Percentiles rank a stretch among this genome's conserved stretches.
These are phyloP conservation scores for Strongylocentrotus purpuratus DNA, from an alignment of 35 echinoderm and acorn worm species.

Conservation along the genomic window DNA sequence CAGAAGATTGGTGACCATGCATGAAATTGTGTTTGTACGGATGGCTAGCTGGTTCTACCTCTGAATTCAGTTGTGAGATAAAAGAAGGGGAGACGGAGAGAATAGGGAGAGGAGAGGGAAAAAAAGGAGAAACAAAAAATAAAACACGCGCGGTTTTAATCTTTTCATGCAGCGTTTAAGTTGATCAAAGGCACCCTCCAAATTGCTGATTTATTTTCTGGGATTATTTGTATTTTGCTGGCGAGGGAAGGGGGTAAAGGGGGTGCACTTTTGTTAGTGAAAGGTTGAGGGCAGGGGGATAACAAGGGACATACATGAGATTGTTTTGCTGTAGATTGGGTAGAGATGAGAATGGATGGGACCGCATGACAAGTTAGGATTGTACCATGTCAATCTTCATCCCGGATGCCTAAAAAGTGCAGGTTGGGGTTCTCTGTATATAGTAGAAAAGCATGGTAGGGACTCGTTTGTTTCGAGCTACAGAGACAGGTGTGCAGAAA, in stretches of 20 bases:
- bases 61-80: constrained; percentile 14
- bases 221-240: constrained; percentile 51
- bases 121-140: neutral
- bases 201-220: constrained; percentile 48
- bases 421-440: constrained; percentile 20
- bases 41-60: constrained; percentile 38
- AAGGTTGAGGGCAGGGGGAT: neutral
- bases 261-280: constrained; percentile 37
- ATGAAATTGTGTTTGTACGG: constrained; percentile 56
- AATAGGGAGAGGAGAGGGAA: neutral
- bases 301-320: constrained; percentile 32
- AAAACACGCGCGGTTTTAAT: constrained; percentile 36
- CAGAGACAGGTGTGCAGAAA: neutral
- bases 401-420: neutral
- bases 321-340: constrained; percentile 49
- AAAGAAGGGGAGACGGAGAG: neutral
- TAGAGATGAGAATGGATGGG: constrained; percentile 28
- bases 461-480: neutral
- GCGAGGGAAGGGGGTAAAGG: neutral
- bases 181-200: constrained; percentile 43
- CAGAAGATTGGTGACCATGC: constrained; percentile 49
- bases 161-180: constrained; percentile 40
- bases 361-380: constrained; percentile 38
- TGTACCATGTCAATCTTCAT: constrained; percentile 25
- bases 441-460: neutral